Evolutionary conservation across 2,797 vertebrate genomes (phyloP), one percentile per base, ranked within the genome.

Genomic region (Thripadectes ignobilis): DNA sequence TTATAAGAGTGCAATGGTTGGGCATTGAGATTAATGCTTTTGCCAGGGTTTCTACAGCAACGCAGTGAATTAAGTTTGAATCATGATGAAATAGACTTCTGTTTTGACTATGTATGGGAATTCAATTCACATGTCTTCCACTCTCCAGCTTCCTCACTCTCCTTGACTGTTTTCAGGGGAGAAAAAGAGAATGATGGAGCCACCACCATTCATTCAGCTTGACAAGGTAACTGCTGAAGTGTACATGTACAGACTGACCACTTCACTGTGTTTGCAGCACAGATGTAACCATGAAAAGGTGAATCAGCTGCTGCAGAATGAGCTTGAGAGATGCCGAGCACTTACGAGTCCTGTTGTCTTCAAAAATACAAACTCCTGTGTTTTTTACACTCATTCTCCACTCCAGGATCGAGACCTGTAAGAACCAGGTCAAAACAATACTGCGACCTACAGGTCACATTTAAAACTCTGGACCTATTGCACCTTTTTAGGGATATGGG

Each of bases 31-130:
- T 97, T 97, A 98, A 97, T 96, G 89, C 91, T 82, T 96, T 97
- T 98, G 97, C 95, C 90, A 96, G 88, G 86, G 96, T 98, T 98
- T 98, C 96, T 97, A 98, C 97, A 97, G 97, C 95, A 98, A 97
- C 94, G 12, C 74, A 93, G 81, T 84, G 93, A 97, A 97, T 97
- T 97, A 95, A 95, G 91, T 95, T 97, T 96, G 96, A 95, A 36
- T 97, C 86, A 82, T 34, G 67, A 94, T 97, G 85, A 92, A 94
- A 85, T 65, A 76, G 59, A 89, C 69, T 94, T 95, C 67, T 91
- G 61, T 95, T 95, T 96, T 96, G 86, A 87, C 83, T 91, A 63
- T 75, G 71, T 34, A 52, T 67, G 82, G 58, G 76, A 93, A 94
- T 91, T 88, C 62, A 79, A 72, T 93, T 94, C 82, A 83, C 88